Base-by-base conservation (phyloP, 1,140 invertebrate genomes). In the Penaeus japonicus region DNA sequence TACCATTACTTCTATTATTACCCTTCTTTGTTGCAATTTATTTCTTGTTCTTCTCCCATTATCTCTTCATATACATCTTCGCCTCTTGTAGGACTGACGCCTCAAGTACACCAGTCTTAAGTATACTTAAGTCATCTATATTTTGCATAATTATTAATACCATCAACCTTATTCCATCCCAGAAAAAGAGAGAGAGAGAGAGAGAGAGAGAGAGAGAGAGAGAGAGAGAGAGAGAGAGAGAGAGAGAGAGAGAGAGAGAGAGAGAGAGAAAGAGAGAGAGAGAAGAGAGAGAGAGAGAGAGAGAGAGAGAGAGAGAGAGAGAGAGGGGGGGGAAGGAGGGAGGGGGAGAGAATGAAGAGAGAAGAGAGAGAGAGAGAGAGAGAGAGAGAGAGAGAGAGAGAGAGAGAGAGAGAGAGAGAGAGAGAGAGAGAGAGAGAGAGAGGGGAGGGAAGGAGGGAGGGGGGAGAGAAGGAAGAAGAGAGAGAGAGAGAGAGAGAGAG, bases 401-500 rank as follows among this genome's bases (percentile, higher is more conserved):
- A 17, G 70, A 12, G 70, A 53, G 32, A 27, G 30, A 27, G 32
- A 20, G 15, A 24, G 17, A 27, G 35, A 30, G 47, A 24, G 4
- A 17, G 24, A 39, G 20, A 30, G 4, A 24, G 17, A 4, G 22
- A 22, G n/a, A 59, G n/a, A 59, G n/a, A 59, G n/a, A 59, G n/a
- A 17, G 17, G n/a, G n/a, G 17, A 59, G 17, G n/a, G n/a, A 59
- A 59, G 5, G n/a, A 22, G 47, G 20, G 54, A 17, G 22, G n/a
- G 53, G 20, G 30, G 53, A 10, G 62, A 20, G 20, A 55, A 82
- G 27, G 32, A 27, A 57, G n/a, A 80, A 5, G 35, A 55, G 80
- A 82, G 80, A 54, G 80, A 82, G 80, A 82, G 80, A 82, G 80
- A 82, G 80, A 82, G 80, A 82, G 80, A 82, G 80, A 82, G 80